Evolutionary conservation across 2,113 vertebrate genomes (phyloP).

Genomic region (Sturnira hondurensis): DNA sequence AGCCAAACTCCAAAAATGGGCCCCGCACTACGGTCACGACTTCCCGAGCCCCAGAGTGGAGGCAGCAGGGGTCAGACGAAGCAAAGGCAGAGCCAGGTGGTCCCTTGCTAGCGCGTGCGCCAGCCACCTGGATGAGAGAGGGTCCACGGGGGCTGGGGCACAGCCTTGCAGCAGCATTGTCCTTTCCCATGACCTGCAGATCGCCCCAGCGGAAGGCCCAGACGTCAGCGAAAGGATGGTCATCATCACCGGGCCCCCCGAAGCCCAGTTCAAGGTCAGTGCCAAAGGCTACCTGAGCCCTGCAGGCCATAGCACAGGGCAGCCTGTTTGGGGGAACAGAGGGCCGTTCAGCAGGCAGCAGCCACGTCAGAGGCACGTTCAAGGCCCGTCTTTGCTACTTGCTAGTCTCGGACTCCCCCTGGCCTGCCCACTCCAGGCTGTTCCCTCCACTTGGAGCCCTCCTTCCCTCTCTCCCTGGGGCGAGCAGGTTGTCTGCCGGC

Average conservation of each 20-base stretch:
- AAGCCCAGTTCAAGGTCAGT: slow-evolving; percentile 96
- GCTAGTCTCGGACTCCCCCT: not conserved
- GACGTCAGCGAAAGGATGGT: slow-evolving; percentile 92
- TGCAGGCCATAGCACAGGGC: not conserved
- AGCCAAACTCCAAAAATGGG: not conserved
- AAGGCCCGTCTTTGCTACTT: not conserved
- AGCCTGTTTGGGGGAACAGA: not conserved
- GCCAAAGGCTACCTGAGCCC: not conserved
- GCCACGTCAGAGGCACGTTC: not conserved
- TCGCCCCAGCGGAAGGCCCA: slow-evolving; percentile 91
- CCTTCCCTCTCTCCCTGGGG: not conserved
- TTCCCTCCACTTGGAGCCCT: not conserved
- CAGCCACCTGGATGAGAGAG: rapidly evolving
- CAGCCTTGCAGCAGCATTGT: not conserved
- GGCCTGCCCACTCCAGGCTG: not conserved
- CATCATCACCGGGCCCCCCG: slow-evolving; percentile 93
- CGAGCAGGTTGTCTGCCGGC: not conserved
- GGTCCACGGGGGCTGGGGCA: not conserved
- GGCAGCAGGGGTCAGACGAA: not conserved
- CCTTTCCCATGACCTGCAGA: slow-evolving; percentile 72
- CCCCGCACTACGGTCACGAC: too few species aligned
- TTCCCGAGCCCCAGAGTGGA: not conserved
- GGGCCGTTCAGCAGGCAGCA: not conserved
- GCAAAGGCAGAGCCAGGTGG: rapidly evolving
- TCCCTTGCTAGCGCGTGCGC: not conserved